Percentiles rank a stretch among this genome's conserved stretches.
Conservation (phyloP, 2,113 vertebrate species). For the Epinephelus lanceolatus region DNA sequence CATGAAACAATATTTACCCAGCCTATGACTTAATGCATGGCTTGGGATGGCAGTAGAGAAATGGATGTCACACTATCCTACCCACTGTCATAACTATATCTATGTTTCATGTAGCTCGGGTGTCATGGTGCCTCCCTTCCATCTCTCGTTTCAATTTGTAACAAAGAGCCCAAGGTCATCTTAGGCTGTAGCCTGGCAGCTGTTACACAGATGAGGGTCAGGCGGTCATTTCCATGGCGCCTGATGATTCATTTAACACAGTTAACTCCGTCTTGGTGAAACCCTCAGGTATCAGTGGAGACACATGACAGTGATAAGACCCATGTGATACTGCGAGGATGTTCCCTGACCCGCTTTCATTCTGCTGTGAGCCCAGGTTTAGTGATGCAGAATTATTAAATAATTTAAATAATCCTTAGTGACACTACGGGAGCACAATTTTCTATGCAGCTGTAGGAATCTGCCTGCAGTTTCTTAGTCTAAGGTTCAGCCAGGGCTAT, state of each 20-base stretch:
- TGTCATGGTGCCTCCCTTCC: constrained; percentile 62
- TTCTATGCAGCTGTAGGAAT: constrained; percentile 3
- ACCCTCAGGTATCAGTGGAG: constrained; percentile 9
- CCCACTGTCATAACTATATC: constrained; percentile 64
- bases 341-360: constrained; percentile 31
- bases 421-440: neutral
- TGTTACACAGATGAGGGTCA: constrained; percentile 44
- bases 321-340: neutral
- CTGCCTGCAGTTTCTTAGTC: neutral
- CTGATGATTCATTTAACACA: constrained; percentile 21
- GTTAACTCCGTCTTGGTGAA: constrained; percentile 8
- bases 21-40: constrained; percentile 26
- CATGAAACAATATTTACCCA: constrained; percentile 16
- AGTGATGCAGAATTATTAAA: constrained; percentile 23
- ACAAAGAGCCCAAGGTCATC: constrained; percentile 61
- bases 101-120: constrained; percentile 54
- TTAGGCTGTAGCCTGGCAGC: constrained; percentile 37
- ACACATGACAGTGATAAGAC: neutral
- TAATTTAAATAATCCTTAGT: constrained; percentile 27
- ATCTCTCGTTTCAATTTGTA: constrained; percentile 69
- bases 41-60: constrained; percentile 10
- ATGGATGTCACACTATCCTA: constrained; percentile 56
- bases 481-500: neutral
- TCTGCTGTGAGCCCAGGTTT: constrained; percentile 6
- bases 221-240: constrained; percentile 41